phyloP scores from a whole-genome alignment of 2,113 vertebrate species.

The Rhinolophus ferrumequinum region DNA sequence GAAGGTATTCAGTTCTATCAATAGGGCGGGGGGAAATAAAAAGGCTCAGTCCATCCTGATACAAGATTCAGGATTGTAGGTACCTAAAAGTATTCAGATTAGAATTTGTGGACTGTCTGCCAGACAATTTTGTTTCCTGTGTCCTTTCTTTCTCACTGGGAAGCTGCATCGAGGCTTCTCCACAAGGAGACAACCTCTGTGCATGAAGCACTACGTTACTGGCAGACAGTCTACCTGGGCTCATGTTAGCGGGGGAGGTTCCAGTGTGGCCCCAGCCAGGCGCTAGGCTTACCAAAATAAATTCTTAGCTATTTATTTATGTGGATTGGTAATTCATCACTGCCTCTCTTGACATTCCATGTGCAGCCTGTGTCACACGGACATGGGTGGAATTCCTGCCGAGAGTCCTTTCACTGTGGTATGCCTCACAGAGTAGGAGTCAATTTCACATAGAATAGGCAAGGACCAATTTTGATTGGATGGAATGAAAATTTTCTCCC shows the following conservation, averaged over 20 bases:
- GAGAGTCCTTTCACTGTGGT: not conserved
- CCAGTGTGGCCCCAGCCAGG: not conserved
- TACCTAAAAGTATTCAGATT: not conserved
- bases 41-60: not conserved
- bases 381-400: not conserved
- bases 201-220: rapidly evolving
- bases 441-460: not conserved
- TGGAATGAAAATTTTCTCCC: not conserved
- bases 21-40: not conserved
- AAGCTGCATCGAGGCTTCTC: not conserved
- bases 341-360: not conserved
- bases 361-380: not conserved
- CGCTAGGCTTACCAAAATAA: not conserved
- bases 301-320: not conserved
- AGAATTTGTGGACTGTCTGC: not conserved
- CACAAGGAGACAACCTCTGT: not conserved
- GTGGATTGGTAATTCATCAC: not conserved
- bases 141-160: not conserved
- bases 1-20: not conserved
- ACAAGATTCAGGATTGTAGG: not conserved
- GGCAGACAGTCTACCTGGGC: not conserved
- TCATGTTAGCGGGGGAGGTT: not conserved
- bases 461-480: not conserved
- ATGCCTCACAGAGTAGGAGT: not conserved
- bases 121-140: no score